Base-by-base conservation (phyloP, 2,888 invertebrate species). In the Acronicta alni region DNA sequence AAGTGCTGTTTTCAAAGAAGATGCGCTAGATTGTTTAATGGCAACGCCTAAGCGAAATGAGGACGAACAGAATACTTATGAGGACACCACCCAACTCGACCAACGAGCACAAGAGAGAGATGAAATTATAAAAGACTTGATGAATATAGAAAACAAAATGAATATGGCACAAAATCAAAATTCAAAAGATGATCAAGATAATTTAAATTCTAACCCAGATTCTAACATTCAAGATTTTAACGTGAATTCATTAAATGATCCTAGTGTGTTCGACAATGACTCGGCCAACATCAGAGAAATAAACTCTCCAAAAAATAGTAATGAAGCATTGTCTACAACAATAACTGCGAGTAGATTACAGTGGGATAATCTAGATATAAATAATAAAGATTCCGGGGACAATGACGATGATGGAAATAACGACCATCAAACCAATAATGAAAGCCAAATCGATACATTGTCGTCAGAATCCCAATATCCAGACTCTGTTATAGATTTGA, bases 111-210 rank as follows among this genome's bases (percentile, higher is more conserved):
- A 89, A 66, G 92, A 91, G 57, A 85, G 89, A 66, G 93, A 91
- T 57, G 90, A 92, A 77, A 92, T 93, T 38, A 93, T 93, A 59
- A 90, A 92, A 75, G 93, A 93, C 75, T 80, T 93, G 54, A 90
- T 93, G 87, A 93, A 92, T 61, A 91, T 93, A 73, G 93, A 93
- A 74, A 88, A 86, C 55, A 91, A 88, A 64, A 89, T 92, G 59
- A 84, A 81, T 62, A 80, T 89, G 70, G 73, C 80, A 14, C 83
- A 83, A 30, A 80, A 81, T 23, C 81, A 74, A 57, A 72, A 80
- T 56, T 58, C 75, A 20, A 75, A 76, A 46, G 75, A 81, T 18
- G 75, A 78, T 20, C 73, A 70, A 45, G 78, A 79, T 37, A 78
- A 65, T n/a, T 39, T 67, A 51, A 67, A 57, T 43, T 42, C 60